A percentile compares a stretch with the other conserved stretches of the same genome.
phyloP scores from a whole-genome alignment of 2,797 vertebrate species.

The Acrossocheilus wenchowensis region DNA sequence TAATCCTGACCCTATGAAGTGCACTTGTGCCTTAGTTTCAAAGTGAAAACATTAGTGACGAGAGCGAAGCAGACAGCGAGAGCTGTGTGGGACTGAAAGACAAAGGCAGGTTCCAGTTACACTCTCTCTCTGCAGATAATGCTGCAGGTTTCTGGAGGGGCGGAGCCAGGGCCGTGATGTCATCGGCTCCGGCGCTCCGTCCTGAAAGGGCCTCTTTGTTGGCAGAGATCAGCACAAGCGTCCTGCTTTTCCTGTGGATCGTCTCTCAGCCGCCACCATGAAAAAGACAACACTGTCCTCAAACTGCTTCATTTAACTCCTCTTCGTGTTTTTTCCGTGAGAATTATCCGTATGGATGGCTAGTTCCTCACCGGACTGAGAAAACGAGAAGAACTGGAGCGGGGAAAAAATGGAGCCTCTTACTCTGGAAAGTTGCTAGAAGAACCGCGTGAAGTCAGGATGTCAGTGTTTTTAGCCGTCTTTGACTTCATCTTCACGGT shows the following conservation, averaged over 20 bases:
- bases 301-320: not conserved
- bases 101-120: slow-evolving; percentile 54
- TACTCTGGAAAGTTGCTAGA: slow-evolving; percentile 72
- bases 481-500: not conserved
- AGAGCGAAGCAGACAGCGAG: slow-evolving; percentile 46
- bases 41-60: slow-evolving; percentile 72
- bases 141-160: slow-evolving; percentile 72
- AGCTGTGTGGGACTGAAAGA: slow-evolving; percentile 61
- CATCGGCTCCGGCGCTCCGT: slow-evolving; percentile 84
- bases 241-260: slow-evolving; percentile 70
- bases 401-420: slow-evolving; percentile 76
- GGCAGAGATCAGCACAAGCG: slow-evolving; percentile 82
- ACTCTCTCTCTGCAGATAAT: slow-evolving; percentile 36
- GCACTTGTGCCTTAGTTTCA: slow-evolving; percentile 62
- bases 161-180: slow-evolving; percentile 85
- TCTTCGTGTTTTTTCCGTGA: not conserved
- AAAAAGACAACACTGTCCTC: slow-evolving; percentile 66
- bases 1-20: slow-evolving; percentile 48
- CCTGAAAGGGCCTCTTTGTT: slow-evolving; percentile 96
- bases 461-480: slow-evolving; percentile 3
- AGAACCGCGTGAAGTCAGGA: slow-evolving; percentile 44
- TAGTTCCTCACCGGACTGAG: slow-evolving; percentile 47
- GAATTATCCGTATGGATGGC: slow-evolving; percentile 46
- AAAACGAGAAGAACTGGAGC: slow-evolving; percentile 58
- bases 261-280: slow-evolving; percentile 70